These are phyloP conservation scores for Cyprinodon diabolis DNA, from an alignment of 2,797 vertebrate species.

Conservation along the genomic window DNA sequence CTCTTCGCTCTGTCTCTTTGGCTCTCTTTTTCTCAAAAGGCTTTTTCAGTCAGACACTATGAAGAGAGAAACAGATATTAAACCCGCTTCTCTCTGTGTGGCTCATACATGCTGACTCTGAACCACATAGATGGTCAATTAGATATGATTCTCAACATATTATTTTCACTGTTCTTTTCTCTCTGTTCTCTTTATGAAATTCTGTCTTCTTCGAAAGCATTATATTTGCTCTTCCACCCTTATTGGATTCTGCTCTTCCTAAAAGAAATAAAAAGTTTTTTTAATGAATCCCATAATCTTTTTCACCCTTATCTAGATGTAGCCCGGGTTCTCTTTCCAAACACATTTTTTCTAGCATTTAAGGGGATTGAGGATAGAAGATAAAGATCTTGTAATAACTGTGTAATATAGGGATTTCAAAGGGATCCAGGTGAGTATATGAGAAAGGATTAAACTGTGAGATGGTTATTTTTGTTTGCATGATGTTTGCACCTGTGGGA, in stretches of 20 bases:
- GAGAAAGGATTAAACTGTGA: conserved; percentile 39
- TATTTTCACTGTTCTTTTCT: conserved; percentile 35
- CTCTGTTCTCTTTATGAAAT: conserved; percentile 28
- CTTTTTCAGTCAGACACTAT: conserved; percentile 25
- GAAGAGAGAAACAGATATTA: conserved; percentile 40
- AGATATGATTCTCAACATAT: conserved; percentile 57
- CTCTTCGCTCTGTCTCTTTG: conserved; percentile 12
- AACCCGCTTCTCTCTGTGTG: conserved; percentile 12
- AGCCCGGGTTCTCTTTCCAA: conserved; percentile 35
- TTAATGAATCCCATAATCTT: conserved; percentile 38
- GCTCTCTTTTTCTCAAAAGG: conserved; percentile 20
- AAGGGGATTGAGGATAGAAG: conserved; percentile 17
- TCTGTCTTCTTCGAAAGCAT: conserved; percentile 31
- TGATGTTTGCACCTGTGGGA: conserved; percentile 72
- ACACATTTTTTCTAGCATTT: conserved; percentile 44
- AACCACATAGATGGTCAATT: conserved; percentile 61
- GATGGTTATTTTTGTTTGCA: conserved; percentile 73
- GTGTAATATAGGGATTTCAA: conserved; percentile 34
- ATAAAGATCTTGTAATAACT: conserved; percentile 41
- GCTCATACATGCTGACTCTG: conserved; percentile 41
- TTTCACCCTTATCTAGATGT: conserved; percentile 51
- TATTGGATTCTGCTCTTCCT: conserved; percentile 2
- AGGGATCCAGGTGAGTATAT: conserved; percentile 46
- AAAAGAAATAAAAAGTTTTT: conserved; percentile 34
- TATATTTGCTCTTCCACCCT: conserved; percentile 18